Base-by-base conservation (phyloP, 2,113 vertebrate species). In the Danionella cerebrum region DNA sequence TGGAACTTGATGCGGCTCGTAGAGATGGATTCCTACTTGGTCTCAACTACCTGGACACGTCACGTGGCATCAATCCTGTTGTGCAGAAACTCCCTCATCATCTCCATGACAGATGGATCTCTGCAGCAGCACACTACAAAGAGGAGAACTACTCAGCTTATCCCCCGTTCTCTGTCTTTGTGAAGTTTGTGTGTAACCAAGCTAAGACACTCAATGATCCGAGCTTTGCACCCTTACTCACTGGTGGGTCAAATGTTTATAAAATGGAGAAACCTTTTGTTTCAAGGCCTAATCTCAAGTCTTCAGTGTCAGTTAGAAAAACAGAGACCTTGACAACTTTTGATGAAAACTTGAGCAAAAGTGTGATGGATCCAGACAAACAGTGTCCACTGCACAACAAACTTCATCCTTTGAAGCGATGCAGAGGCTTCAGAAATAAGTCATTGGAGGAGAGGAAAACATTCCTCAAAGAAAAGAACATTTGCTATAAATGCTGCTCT, bases 81-180 rank as follows among this genome's bases (percentile, higher is more conserved):
- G 45, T 60, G 3, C 53, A 72, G 25, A 67, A 72, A n/a, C 42
- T 50, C 11, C 42, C 54, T 2, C 19, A 38, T 6, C 13, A 13
- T 6, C 11, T 60, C 3, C 65, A 55, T 19, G 55, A 69, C 8
- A 51, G 16, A 14, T 29, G n/a, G 19, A 22, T 13, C 4, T 12
- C 44, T 12, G 10, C 18, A 47, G 10, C 18, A 47, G n/a, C 48
- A 9, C 24, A 4, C 1, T 33, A 19, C 11, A 12, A 53, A 18
- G 51, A 53, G 5, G 38, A 13, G 33, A 10, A 33, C 16, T 7
- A 27, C 5, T 13, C 29, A 47, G n/a, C 19, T 14, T 67, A 24
- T 9, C 48, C 5, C 67, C 42, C 29, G 10, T 68, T 5, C 50
- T 62, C 11, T 54, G 55, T 22, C 16, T 48, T 9, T 21, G 54